Conservation (phyloP, 1,140 invertebrate genomes). For the Callitettix versicolor region DNA sequence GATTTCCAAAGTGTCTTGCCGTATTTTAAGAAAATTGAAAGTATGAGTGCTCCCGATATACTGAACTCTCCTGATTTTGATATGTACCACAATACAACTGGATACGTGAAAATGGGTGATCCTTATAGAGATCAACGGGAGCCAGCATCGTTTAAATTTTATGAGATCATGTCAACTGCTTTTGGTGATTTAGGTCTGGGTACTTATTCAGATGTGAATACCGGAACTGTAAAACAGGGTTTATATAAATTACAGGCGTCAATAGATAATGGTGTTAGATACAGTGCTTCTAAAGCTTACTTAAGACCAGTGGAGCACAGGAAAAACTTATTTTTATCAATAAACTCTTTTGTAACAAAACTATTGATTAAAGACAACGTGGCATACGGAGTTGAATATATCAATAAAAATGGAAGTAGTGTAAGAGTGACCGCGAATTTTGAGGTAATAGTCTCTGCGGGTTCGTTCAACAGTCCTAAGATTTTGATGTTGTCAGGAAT, state of each 20-base stretch:
- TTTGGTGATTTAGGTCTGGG: constrained; percentile 84
- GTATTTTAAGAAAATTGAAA: constrained; percentile 48
- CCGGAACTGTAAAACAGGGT: constrained; percentile 42
- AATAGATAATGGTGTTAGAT: constrained; percentile 25
- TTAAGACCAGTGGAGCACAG: constrained; percentile 45
- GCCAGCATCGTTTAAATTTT: constrained; percentile 70
- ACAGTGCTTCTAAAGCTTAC: constrained; percentile 32
- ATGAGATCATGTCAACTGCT: constrained; percentile 74
- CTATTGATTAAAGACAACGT: constrained; percentile 47
- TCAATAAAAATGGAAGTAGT: constrained; percentile 33
- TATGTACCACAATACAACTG: constrained; percentile 55
- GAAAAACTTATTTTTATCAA: constrained; percentile 50
- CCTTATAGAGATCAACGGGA: constrained; percentile 38
- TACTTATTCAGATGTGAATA: constrained; percentile 72
- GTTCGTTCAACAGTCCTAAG: constrained; percentile 66
- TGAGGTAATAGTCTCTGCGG: constrained; percentile 57
- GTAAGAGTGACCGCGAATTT: constrained; percentile 41
- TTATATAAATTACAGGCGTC: constrained; percentile 27
- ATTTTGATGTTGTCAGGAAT: constrained; percentile 78
- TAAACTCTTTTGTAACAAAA: constrained; percentile 43
- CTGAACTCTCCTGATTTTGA: constrained; percentile 39
- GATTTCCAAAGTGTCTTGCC: constrained; percentile 46
- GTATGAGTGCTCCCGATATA: constrained; percentile 68
- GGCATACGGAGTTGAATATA: constrained; percentile 36
- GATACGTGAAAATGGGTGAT: constrained; percentile 33